These are phyloP conservation scores for Diplodus sargus DNA, from an alignment of 2,797 vertebrate species.

Conservation along the genomic window DNA sequence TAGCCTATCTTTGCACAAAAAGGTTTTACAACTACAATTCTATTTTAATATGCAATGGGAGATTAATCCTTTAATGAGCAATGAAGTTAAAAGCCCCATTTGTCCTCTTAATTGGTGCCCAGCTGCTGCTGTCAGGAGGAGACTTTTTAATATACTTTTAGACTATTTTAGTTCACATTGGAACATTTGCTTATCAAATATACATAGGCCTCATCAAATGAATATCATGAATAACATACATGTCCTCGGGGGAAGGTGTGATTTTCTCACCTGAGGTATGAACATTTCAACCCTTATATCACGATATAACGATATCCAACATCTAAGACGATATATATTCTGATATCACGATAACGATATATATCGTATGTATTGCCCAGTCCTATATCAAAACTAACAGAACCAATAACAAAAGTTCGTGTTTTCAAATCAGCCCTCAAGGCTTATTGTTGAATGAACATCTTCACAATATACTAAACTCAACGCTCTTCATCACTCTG, in stretches of 20 bases:
- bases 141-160: slow-evolving; percentile 15
- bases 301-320: too few species aligned
- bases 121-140: slow-evolving; percentile 36
- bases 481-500: slow-evolving; percentile 11
- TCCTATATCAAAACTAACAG: neutral
- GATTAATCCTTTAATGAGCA: slow-evolving; percentile 50
- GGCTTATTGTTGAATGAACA: slow-evolving; percentile 8
- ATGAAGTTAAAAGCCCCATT: slow-evolving; percentile 54
- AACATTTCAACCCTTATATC: slow-evolving; percentile 46
- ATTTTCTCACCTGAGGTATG: slow-evolving; percentile 28
- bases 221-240: slow-evolving; percentile 28
- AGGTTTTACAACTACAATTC: slow-evolving; percentile 40
- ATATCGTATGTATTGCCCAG: too few species aligned
- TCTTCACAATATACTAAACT: slow-evolving; percentile 19
- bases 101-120: slow-evolving; percentile 44
- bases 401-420: slow-evolving; percentile 10
- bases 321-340: too few species aligned
- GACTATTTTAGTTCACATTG: slow-evolving; percentile 29
- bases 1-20: slow-evolving; percentile 16
- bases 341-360: too few species aligned
- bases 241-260: slow-evolving; percentile 25
- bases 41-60: slow-evolving; percentile 48
- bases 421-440: slow-evolving; percentile 2
- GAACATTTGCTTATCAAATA: slow-evolving; percentile 45
- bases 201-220: slow-evolving; percentile 28